A percentile compares a stretch with the other conserved stretches of the same genome.
Conservation (phyloP, 2,797 vertebrate species). For the Tapera naevia region DNA sequence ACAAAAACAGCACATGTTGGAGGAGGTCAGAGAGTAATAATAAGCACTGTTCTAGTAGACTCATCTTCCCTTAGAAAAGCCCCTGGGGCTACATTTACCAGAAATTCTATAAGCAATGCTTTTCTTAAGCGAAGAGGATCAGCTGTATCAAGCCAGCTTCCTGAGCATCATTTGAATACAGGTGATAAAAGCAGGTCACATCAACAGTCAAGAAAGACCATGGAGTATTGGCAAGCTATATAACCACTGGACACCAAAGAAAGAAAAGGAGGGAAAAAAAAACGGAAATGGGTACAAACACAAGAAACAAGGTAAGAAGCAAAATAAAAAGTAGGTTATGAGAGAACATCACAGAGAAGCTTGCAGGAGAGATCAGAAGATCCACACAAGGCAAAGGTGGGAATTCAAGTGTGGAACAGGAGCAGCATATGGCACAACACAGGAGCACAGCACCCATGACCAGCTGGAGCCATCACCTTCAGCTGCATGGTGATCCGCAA, state of each 20-base stretch:
- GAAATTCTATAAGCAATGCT: background rate
- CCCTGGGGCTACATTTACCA: background rate
- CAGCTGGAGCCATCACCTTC: accelerated
- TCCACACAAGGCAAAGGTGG: background rate
- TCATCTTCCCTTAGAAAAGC: background rate
- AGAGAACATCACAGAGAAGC: background rate
- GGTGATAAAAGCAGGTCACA: background rate
- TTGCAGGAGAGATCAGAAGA: background rate
- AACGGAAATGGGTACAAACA: background rate
- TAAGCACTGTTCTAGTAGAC: background rate
- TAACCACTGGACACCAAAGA: background rate
- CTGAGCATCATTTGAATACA: background rate
- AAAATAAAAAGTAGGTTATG: background rate
- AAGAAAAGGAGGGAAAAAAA: background rate
- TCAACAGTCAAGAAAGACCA: background rate
- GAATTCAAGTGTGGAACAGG: background rate
- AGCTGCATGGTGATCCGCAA: accelerated
- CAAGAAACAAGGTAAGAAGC: background rate
- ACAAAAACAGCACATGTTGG: background rate
- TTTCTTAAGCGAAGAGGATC: background rate
- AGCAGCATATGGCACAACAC: background rate
- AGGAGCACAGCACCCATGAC: accelerated
- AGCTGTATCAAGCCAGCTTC: background rate
- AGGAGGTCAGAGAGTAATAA: background rate
- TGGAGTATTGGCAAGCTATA: background rate